Evolutionary conservation across 2,113 vertebrate genomes (phyloP), one percentile per base, ranked within the genome.

Genomic region (Brevimyrus niger): DNA sequence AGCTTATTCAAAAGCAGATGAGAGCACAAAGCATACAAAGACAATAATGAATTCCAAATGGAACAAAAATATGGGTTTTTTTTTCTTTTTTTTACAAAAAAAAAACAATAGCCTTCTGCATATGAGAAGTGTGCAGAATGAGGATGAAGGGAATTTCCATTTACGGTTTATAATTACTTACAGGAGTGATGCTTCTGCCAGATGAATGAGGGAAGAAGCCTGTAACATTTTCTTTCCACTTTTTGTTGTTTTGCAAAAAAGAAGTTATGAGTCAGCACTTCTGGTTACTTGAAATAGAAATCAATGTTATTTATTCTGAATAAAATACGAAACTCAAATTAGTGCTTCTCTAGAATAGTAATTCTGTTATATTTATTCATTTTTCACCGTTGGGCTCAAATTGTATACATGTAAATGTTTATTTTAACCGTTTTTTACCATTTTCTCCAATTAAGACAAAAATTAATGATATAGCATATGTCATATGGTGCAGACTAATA

Each of bases 401-500:
- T 8, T 46, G 35, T 44, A 44, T 44, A 83, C 42, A 19, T 19
- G 4, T 46, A 6, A 42, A 83, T 83, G 80, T 21, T 73, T 35
- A 83, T 10, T 97, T 95, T 94, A 96, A 95, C 95, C 91, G 92
- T 91, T 94, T 94, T 91, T 73, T 92, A 21, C 21, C 93, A 93
- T 92, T 94, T 83, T 93, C 90, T 91, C 90, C 90, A 94, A 93
- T 90, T 92, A 93, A 91, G 93, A 93, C 91, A 86, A 91, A 91
- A 85, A 82, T 51, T 53, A 50, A 90, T 91, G 92, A 93, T 91
- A 93, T 91, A 98, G 96, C 96, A 97, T 98, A 97, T 98, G 97
- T 95, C 95, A 92, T 94, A 93, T 89, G 96, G 96, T 96, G 92
- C 93, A 93, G 96, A 97, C 96, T 93, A 96, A 91, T 80, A 91